Base-by-base conservation (phyloP, 37 sponge, comb jelly and placozoan species). In the Mnemiopsis leidyi region DNA sequence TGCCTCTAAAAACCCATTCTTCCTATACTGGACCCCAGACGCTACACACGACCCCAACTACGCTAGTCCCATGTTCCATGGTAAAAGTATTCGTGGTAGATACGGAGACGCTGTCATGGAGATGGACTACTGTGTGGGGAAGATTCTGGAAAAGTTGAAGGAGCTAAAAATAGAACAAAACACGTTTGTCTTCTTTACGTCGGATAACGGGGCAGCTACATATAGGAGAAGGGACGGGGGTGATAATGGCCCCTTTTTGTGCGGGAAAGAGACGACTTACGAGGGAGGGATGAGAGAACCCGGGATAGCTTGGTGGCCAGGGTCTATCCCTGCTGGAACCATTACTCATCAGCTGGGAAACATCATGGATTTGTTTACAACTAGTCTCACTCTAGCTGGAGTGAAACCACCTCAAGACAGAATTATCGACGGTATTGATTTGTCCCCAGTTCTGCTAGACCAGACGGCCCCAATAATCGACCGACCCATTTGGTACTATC, bases 211-310 rank as follows among this genome's bases (percentile, higher is more conserved):
- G 67, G 96, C 88, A 23, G 96, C 96, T 24, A 95, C 95, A 0
- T 96, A 85, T 61, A 85, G 90, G 23, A 61, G 90, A 0, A 3
- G 18, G 29, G 32, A 30, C 93, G 94, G 96, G 30, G 96, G 96
- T 0, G 83, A 75, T 26, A 96, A 96, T 94, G 94, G 94, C 40
- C 95, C 95, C 3, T 94, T 95, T 36, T 93, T 96, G 68, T 96
- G 96, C 94, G 96, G 96, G 28, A 96, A 96, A 82, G 93, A 95
- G 68, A 96, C 96, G 0, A 96, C 96, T 1, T 96, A 92, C 38
- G 96, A 96, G 68, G 96, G 96, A 39, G 96, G 96, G 0, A 95
- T 95, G 95, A 95, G 96, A 68, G 96, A 95, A 69, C 96, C 96
- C 0, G 94, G 95, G 26, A 94, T 96, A 23, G 96, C 96, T 34